Evolutionary conservation across 2,113 vertebrate genomes (phyloP), one percentile per base, ranked within the genome.

Genomic region (Sebastes fasciatus): DNA sequence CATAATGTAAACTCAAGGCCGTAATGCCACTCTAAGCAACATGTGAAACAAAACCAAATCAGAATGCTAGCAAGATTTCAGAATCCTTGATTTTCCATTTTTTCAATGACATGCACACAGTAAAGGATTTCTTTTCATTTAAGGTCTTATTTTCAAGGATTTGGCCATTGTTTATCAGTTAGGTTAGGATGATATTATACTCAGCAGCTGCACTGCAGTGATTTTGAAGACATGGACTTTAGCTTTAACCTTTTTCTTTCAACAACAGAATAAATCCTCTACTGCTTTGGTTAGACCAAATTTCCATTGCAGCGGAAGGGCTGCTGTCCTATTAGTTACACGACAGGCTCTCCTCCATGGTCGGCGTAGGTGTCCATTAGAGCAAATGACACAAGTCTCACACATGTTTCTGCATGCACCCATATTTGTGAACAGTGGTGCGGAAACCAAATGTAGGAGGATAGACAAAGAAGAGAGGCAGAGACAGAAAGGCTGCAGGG

Each of bases 241-340:
- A 49, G 45, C 72, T 68, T 69, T 54, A 73, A 60, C 71, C 61
- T 82, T 83, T 69, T 75, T 60, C 54, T 61, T 79, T 79, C 55
- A 77, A 34, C 68, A 74, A n/a, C 9, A 52, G 62, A 55, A 69
- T 79, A 23, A 76, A 73, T 76, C 62, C 43, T 63, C 19, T 4
- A 7, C 34, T 68, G 51, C 54, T 61, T 77, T 71, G 48, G 23
- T 71, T 43, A 49, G 14, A 65, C 13, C 12, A 61, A 64, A 46
- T 48, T 82, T 79, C 54, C 1, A 3, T 16, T 70, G 65, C 11
- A 58, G 49, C 19, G 6, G 43, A 73, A 76, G 3, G 57, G 45
- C 40, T 82, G 34, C 48, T 51, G 64, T 68, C 48, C 57, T 61
- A 42, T 84, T 78, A 42, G 26, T 63, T 73, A 51, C 81, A 66